Evolutionary conservation across 2,113 vertebrate species (phyloP), one percentile per base, ranked within the genome.

Genomic region (Muntiacus reevesi): DNA sequence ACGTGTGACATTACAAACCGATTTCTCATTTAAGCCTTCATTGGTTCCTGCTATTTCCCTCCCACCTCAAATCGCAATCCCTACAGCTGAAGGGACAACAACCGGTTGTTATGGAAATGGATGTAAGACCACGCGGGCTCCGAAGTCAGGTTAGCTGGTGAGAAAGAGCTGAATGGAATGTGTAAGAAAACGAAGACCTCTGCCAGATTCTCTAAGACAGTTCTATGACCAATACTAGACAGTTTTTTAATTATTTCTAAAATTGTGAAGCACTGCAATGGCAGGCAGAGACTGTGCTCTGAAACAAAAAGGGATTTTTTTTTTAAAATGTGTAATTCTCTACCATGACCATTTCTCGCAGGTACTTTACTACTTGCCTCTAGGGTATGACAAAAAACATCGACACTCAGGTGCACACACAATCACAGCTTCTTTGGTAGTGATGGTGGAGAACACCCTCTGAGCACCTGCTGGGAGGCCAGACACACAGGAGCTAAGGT

Each of bases 41-140:
- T 17, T 95, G 95, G 87, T 86, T 97, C 95, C 93, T 89, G 94
- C 94, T 91, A 96, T 89, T 94, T 91, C 50, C 5, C 11, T 97
- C 94, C 60, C 30, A 89, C 52, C 91, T 97, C 91, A 95, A 95
- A 94, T 92, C 59, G 83, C 79, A 94, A 88, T 27, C 94, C 93
- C 91, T 84, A 54, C 64, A 94, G 88, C 82, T 28, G 92, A 82
- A 97, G 82, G 86, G 87, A 89, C 93, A 97, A 97, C 94, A 97
- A 91, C 54, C 23, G 0, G 23, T 95, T 98, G 94, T 97, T 97
- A 97, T 96, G 94, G 94, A 97, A 97, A 98, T 97, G 82, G 62
- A 83, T 67, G 6, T 82, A 60, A 97, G 50, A 86, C 90, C 76
- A 94, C 5, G 12, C 2, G 15, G 62, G 45, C 27, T 83, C 81